Base-by-base conservation (phyloP, 2,797 vertebrate species). In the Euthynnus affinis region DNA sequence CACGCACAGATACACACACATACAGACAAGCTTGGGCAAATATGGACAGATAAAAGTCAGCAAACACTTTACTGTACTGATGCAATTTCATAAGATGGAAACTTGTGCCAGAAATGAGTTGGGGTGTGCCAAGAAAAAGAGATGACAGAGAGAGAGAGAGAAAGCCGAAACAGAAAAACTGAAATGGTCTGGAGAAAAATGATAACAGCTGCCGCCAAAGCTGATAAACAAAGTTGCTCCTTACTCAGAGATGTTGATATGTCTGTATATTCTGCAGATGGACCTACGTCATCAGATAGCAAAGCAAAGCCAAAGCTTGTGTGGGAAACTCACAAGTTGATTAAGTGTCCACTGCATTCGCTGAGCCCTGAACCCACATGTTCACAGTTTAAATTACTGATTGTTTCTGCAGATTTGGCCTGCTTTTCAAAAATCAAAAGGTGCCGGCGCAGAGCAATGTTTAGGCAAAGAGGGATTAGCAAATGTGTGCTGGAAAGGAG, bases 1-100 rank as follows among this genome's bases (percentile, higher is more conserved):
- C 74, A 60, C 72, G 61, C 52, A 81, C 70, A 61, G 34, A 53
- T 15, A 62, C 1, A 60, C 53, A 32, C 55, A 46, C 64, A 74
- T 1, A 1, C 65, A 68, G 87, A 83, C 85, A 90, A 88, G 91
- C 88, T 84, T 25, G 84, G 89, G 88, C 90, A 89, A 88, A 92
- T 81, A 70, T 18, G 6, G 84, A 74, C 63, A 84, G 92, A 94
- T 92, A 83, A 90, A 88, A 87, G 77, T 74, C 55, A 52, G 61
- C 80, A 74, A 76, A 59, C 78, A 76, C 76, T 49, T 83, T 74
- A 80, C 64, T 83, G 70, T 72, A 69, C 76, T 81, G 52, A 80
- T 77, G 88, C 74, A 80, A 86, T 91, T 90, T 91, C 82, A 82
- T 84, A 81, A 77, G 74, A 78, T 62, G 40, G 58, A 42, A 74